Base-by-base conservation (phyloP, 2,888 invertebrate species). In the Linnaemya tessellans region DNA sequence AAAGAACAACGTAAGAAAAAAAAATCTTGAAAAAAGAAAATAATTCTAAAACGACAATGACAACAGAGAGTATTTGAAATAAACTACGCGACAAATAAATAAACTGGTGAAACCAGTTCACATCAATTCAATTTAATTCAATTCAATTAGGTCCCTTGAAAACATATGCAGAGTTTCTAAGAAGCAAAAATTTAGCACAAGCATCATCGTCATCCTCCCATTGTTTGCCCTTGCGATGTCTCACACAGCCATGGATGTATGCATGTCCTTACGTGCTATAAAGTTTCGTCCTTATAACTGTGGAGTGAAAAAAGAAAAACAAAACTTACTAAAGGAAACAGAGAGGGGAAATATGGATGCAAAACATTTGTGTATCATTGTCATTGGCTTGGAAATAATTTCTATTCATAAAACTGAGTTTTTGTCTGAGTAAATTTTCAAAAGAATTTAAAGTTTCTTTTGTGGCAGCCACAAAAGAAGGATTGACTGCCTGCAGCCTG, bases 361-460 rank as follows among this genome's bases (percentile, higher is more conserved):
- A 56, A 73, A 77, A 71, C 51, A 80, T 67, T 77, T 54, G 58
- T 84, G 18, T 73, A 75, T 43, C 79, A 75, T 79, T 83, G 73
- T 73, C 78, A 83, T 75, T 75, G 75, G 70, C 46, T 70, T 84
- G 68, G 80, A 80, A 80, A 75, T 83, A 79, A 83, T 83, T 83
- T 83, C 54, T 51, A 62, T 75, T 60, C 54, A 74, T 15, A 25
- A 20, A 54, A 64, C 41, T 46, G 70, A 62, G 20, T 68, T 70
- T 46, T 70, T 70, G 49, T 60, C 58, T 46, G 35, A n/a, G 35
- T 51, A 25, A 68, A 65, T 51, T 67, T 81, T 81, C 81, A 81
- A 78, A 78, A 65, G 81, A 85, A 85, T 70, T 79, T 74, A 79
- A 79, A 82, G 82, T 82, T 85, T 75, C 64, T 82, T 77, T 70